These are phyloP conservation scores for Microctenopoma steveboyesi DNA, from an alignment of 2,797 vertebrate genomes.

Conservation along the genomic window DNA sequence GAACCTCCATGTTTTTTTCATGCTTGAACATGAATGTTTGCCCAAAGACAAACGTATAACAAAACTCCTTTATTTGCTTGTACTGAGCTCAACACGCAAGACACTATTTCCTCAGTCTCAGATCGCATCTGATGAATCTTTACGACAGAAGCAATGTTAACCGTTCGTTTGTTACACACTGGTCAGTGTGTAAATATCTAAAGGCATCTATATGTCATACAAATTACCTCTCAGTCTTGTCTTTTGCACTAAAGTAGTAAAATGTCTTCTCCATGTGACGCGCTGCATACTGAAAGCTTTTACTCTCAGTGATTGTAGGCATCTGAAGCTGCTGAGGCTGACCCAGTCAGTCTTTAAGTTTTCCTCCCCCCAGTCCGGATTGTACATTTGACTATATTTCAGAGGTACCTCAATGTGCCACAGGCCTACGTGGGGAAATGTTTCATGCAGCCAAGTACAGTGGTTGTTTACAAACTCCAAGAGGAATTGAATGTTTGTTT, in stretches of 20 bases:
- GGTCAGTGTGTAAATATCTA: conserved; percentile 36
- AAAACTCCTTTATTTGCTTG: conserved; percentile 6
- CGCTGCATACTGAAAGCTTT: conserved; percentile 43
- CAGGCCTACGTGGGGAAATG: conserved; percentile 39
- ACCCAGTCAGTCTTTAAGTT: conserved; percentile 20
- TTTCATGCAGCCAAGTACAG: conserved; percentile 27
- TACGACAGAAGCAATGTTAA: conserved; percentile 29
- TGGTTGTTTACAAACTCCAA: conserved; percentile 68
- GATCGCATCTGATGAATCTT: conserved; percentile 8
- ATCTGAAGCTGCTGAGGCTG: conserved; percentile 20
- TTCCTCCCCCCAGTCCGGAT: conserved; percentile 28
- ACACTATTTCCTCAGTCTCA: background rate
- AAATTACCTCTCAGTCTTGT: conserved; percentile 64
- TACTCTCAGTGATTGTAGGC: conserved; percentile 24
- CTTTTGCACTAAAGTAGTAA: conserved; percentile 76
- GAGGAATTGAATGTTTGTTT: conserved; percentile 49
- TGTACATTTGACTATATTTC: conserved; percentile 43
- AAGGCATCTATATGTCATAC: conserved; percentile 26
- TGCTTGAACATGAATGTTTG: conserved; percentile 24
- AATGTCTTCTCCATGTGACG: conserved; percentile 30
- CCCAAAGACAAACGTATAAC: conserved; percentile 51
- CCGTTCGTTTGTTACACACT: conserved; percentile 19
- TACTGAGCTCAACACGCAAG: conserved; percentile 3
- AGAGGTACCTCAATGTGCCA: conserved; percentile 54
- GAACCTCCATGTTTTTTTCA: conserved; percentile 14